These are phyloP conservation scores for Oscheius onirici DNA, from an alignment of 2,888 invertebrate species.

Conservation along the genomic window DNA sequence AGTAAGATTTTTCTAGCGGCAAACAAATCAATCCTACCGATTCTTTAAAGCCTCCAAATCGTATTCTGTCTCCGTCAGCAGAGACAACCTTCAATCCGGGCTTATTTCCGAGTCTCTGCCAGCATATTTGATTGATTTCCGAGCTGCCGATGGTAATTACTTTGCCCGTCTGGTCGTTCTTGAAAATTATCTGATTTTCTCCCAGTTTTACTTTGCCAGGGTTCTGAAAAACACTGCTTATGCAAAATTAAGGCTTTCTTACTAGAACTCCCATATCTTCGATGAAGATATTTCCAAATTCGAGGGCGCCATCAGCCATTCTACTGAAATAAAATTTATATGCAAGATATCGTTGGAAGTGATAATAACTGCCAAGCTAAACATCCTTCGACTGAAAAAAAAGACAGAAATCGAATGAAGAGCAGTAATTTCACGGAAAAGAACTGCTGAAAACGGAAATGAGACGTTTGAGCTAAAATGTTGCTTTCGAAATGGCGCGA, in stretches of 20 bases:
- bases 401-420: not conserved
- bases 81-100: conserved; percentile 89
- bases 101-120: conserved; percentile 88
- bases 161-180: conserved; percentile 94
- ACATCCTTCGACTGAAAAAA: not conserved
- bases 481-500: no score
- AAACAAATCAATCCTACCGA: conserved; percentile 40
- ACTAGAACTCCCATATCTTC: conserved; percentile 68
- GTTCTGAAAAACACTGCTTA: conserved; percentile 78
- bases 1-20: no score
- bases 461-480: no score
- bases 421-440: not conserved
- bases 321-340: not conserved
- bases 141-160: conserved; percentile 80
- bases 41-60: conserved; percentile 91
- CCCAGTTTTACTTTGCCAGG: conserved; percentile 90
- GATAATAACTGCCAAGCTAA: not conserved
- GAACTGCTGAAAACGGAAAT: not conserved
- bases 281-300: conserved; percentile 57
- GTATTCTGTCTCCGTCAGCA: conserved; percentile 87
- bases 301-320: conserved; percentile 52
- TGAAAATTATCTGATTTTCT: conserved; percentile 88
- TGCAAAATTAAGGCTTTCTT: not conserved
- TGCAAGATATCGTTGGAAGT: not conserved
- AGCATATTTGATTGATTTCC: conserved; percentile 90